phyloP scores from a whole-genome alignment of 2,113 vertebrate genomes.

The Panthera tigris region DNA sequence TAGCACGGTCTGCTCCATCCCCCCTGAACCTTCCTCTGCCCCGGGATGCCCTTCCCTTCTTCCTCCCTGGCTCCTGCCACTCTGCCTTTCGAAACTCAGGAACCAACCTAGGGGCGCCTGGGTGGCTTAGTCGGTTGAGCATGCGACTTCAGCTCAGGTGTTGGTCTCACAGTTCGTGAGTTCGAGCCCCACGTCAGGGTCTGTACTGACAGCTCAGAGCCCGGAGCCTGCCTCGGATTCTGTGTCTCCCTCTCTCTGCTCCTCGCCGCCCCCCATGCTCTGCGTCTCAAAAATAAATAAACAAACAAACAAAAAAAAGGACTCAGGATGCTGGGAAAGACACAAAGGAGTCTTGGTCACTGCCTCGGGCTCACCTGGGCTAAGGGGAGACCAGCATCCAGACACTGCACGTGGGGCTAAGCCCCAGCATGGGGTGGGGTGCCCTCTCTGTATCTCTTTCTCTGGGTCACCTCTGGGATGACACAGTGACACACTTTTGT shows the following conservation, averaged over 20 bases:
- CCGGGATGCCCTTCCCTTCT: background rate
- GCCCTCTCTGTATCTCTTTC: background rate
- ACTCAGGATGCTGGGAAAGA: background rate
- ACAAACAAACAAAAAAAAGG: background rate
- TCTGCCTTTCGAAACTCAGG: background rate
- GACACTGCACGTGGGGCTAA: rapidly evolving
- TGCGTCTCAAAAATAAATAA: no score
- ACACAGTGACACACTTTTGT: background rate
- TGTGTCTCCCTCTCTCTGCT: no score
- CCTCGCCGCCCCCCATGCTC: no score
- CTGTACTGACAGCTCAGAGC: no score
- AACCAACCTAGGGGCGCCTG: background rate
- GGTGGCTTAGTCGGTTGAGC: no score
- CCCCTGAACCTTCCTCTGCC: background rate
- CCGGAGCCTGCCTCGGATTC: no score
- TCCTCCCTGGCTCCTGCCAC: background rate
- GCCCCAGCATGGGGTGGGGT: background rate
- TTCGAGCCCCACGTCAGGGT: no score
- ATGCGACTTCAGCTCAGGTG: no score
- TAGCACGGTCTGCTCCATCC: background rate
- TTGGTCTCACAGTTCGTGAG: no score
- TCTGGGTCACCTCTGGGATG: background rate
- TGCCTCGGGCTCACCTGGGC: background rate
- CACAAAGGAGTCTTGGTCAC: background rate
- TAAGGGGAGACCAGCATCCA: background rate